These are phyloP conservation scores for Cephalopterus ornatus DNA, from an alignment of 2,113 vertebrate species.

Conservation along the genomic window DNA sequence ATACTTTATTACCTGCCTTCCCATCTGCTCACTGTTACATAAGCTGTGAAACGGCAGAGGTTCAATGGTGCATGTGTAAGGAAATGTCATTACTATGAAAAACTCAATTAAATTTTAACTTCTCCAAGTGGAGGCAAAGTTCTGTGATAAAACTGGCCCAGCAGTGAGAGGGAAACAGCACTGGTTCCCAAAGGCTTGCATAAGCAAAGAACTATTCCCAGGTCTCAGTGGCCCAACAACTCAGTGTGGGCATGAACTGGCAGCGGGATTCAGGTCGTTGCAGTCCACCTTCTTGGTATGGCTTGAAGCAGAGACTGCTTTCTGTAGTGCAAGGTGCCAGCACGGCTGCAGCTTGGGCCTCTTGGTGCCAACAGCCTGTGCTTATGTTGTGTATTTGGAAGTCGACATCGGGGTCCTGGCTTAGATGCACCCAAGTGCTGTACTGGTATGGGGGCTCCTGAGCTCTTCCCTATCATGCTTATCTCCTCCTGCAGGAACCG, in stretches of 20 bases:
- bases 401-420: background rate
- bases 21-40: constrained; percentile 10
- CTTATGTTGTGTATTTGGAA: background rate
- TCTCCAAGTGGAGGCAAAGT: background rate
- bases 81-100: background rate
- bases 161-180: background rate
- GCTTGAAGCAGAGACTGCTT: background rate
- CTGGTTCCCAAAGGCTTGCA: background rate
- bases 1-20: background rate
- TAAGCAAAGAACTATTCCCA: background rate
- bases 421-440: background rate
- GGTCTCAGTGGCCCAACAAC: background rate
- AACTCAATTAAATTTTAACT: constrained; percentile 35
- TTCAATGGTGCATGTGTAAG: constrained; percentile 1
- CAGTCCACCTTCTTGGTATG: background rate
- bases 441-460: background rate
- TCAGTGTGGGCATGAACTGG: rapidly evolving
- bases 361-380: background rate
- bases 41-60: background rate
- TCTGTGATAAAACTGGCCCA: background rate
- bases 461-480: background rate
- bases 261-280: rapidly evolving
- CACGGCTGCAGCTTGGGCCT: background rate
- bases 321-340: background rate
- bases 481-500: background rate